Percentiles rank a stretch among this genome's conserved stretches.
Evolutionary conservation across 2,113 vertebrate genomes (phyloP).

Genomic region (Poeciliopsis prolifica): DNA sequence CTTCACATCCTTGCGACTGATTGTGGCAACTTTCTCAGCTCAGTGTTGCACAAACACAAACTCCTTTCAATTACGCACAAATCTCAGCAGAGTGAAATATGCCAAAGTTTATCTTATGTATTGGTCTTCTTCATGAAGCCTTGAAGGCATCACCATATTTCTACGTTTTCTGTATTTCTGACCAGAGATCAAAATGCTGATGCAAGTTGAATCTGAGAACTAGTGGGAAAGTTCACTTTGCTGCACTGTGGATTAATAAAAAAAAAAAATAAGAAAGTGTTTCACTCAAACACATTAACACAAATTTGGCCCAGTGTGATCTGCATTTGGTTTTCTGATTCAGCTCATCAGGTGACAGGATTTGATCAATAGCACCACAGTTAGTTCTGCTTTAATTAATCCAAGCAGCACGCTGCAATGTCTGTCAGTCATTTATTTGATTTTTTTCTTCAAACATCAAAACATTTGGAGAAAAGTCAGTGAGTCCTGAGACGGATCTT

Average conservation of each 20-base stretch:
- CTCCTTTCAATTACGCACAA: no score
- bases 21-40: no score
- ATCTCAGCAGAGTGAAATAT: no score
- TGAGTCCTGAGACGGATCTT: background rate
- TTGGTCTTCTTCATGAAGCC: no score
- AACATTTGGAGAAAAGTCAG: background rate
- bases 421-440: background rate
- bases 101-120: no score
- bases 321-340: slow-evolving; percentile 7
- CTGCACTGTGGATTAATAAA: no score
- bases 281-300: background rate
- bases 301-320: slow-evolving; percentile 3
- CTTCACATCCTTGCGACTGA: no score
- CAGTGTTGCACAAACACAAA: no score
- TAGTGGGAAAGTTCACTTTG: background rate
- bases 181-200: no score
- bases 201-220: background rate
- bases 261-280: background rate
- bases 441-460: background rate
- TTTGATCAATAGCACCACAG: slow-evolving; percentile 3
- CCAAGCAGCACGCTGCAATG: background rate
- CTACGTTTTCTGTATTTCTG: no score
- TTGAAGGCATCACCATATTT: no score
- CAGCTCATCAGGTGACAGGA: slow-evolving; percentile 12
- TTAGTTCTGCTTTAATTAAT: slow-evolving; percentile 9